Evolutionary conservation across 2,113 vertebrate species (phyloP).

Genomic region (Physeter macrocephalus): DNA sequence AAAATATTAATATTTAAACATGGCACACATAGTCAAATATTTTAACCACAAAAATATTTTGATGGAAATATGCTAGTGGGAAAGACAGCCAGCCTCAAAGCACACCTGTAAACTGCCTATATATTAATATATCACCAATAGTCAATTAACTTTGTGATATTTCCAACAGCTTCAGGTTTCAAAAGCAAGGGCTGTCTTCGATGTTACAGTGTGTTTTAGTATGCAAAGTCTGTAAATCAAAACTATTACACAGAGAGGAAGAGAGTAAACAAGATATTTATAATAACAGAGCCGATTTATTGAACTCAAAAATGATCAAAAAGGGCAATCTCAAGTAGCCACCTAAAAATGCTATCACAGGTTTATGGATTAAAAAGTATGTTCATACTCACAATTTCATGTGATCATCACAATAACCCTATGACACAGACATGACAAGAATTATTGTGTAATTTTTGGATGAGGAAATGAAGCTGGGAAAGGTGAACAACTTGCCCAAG

Average conservation of each 20-base stretch:
- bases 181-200: not conserved
- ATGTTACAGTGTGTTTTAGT: not conserved
- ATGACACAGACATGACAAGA: not conserved
- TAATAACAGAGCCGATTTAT: not conserved
- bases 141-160: not conserved
- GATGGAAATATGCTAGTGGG: not conserved
- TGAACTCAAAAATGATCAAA: not conserved
- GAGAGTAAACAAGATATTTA: not conserved
- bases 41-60: not conserved
- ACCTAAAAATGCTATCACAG: not conserved
- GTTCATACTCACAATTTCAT: not conserved
- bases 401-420: not conserved
- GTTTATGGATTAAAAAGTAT: not conserved
- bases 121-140: not conserved
- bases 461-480: not conserved
- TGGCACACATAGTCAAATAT: not conserved
- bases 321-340: not conserved
- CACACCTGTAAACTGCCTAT: not conserved
- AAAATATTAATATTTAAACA: not conserved
- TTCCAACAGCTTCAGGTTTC: not conserved
- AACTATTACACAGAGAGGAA: not conserved
- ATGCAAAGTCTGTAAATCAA: not conserved
- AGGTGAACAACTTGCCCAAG: not conserved
- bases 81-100: not conserved
- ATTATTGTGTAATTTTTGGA: not conserved